Evolutionary conservation across 2,888 invertebrate species (phyloP), one percentile per base, ranked within the genome.

Genomic region (Nemotelus nigrinus): DNA sequence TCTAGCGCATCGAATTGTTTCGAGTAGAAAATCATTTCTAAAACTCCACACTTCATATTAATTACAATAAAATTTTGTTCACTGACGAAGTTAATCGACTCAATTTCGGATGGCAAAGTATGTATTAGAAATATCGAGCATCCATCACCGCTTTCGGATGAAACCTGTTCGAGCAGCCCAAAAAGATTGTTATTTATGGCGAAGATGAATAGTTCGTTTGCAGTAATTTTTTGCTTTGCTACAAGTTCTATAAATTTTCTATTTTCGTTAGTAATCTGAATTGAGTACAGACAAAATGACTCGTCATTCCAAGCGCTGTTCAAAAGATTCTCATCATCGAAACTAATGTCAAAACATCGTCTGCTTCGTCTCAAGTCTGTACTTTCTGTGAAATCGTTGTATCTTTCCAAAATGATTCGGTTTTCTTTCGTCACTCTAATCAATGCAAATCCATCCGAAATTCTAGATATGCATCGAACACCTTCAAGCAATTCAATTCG

Each of bases 1-100:
- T 83, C 83, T 10, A 86, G 79, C 0, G 83, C 76, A n/a, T 74
- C 55, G 3, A 78, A 57, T 50, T 80, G 63, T 10, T 76, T 75
- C 2, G 86, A 87, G 64, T 83, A 76, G 77, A 83, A 86, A 84
- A 85, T 85, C 10, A 87, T 83, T 72, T 86, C 86, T 50, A 87
- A 82, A 43, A 82, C 83, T 7, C 87, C 86, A 72, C 83, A 85
- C 70, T 80, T 82, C 0, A 86, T 81, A 45, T 83, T 83, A 10
- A 87, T 78, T 10, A 87, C 68, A 5, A 85, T 81, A 2, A 85
- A 79, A 67, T 83, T 84, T 0, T 80, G 82, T 43, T 68, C 57
- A 2, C 44, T 44, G 7, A 79, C 10, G n/a, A 76, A 79, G n/a
- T 55, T 48, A 8, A 80, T 76, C 3, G 10, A 57, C 25, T 77